These are phyloP conservation scores for Adelosebastes latens DNA, from an alignment of 2,797 vertebrate species.

Conservation along the genomic window DNA sequence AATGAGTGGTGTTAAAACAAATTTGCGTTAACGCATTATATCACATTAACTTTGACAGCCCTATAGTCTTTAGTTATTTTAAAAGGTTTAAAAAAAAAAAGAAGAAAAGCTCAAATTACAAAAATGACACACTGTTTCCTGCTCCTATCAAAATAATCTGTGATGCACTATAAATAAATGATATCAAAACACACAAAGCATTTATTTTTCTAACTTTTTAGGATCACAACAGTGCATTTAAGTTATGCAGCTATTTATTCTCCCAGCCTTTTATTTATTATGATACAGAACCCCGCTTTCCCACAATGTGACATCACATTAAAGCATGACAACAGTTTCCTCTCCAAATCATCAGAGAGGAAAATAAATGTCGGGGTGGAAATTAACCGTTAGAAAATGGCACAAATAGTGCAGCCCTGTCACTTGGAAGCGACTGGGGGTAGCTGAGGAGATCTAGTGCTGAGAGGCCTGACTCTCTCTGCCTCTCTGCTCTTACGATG, in stretches of 20 bases:
- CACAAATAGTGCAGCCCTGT: slow-evolving; percentile 87
- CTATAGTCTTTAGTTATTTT: not conserved
- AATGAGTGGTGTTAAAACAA: too few species aligned
- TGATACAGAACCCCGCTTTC: slow-evolving; percentile 44
- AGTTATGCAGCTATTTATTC: slow-evolving; percentile 45
- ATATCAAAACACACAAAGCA: slow-evolving; percentile 46
- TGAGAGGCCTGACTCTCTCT: slow-evolving; percentile 45
- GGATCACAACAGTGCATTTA: slow-evolving; percentile 32
- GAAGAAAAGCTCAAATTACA: slow-evolving; percentile 1
- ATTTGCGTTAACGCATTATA: too few species aligned
- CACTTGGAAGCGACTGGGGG: slow-evolving; percentile 87
- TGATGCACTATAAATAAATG: slow-evolving; percentile 28
- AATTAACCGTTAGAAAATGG: slow-evolving; percentile 73
- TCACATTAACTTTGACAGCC: too few species aligned
- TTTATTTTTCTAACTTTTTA: slow-evolving; percentile 54
- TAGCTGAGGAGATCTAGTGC: slow-evolving; percentile 86
- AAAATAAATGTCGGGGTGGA: slow-evolving; percentile 53
- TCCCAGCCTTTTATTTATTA: slow-evolving; percentile 64
- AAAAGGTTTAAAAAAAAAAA: not conserved
- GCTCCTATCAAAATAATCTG: slow-evolving; percentile 39
- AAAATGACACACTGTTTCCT: slow-evolving; percentile 13
- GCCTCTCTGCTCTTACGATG: slow-evolving; percentile 83
- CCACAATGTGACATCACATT: slow-evolving; percentile 46
- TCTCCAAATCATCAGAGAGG: slow-evolving; percentile 55
- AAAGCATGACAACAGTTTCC: slow-evolving; percentile 50